Base-by-base conservation (phyloP, 2,797 vertebrate species). In the Danio albolineatus region DNA sequence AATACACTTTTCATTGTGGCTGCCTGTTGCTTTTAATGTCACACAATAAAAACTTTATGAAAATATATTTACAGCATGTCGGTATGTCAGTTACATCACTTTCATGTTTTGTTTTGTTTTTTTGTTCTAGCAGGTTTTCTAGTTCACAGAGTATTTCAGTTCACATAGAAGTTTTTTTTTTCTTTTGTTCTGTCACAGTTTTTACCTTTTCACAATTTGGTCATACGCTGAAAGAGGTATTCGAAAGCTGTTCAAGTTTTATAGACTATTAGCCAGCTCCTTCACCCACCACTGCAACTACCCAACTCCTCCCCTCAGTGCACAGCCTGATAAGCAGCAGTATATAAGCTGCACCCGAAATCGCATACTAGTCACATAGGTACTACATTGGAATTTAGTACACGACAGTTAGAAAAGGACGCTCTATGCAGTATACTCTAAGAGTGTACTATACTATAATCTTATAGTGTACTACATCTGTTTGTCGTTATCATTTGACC, bases 1-100 rank as follows among this genome's bases (percentile, higher is more conserved):
- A 80, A 44, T 36, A 41, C 67, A 76, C 76, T 49, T 76, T 83
- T 59, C 16, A 70, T 74, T 80, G 64, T 79, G 80, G 77, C 79
- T 79, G 77, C 79, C 62, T 84, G 70, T 82, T 79, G 64, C 67
- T 78, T 85, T 83, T 85, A 78, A 84, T 73, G 75, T 84, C 59
- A 73, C 82, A 89, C 84, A 89, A 89, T 90, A 90, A 91, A 87
- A 86, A 81, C 65, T 48, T 54, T 85, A 85, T 88, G 85, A 53
- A 82, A 82, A 83, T 83, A 77, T 86, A 28, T 56, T 62, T 13
- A 76, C 76, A 76, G 80, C 12, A 53, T 87, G 86, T 66, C 21
- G 49, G 59, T 67, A 51, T 17, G 16, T 73, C 21, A 17, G 59
- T 53, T 72, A 53, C 56, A 17, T 71, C 53, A 43, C 73, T 28